Evolutionary conservation across 2,113 vertebrate genomes (phyloP).

Genomic region (Diadophis punctatus): DNA sequence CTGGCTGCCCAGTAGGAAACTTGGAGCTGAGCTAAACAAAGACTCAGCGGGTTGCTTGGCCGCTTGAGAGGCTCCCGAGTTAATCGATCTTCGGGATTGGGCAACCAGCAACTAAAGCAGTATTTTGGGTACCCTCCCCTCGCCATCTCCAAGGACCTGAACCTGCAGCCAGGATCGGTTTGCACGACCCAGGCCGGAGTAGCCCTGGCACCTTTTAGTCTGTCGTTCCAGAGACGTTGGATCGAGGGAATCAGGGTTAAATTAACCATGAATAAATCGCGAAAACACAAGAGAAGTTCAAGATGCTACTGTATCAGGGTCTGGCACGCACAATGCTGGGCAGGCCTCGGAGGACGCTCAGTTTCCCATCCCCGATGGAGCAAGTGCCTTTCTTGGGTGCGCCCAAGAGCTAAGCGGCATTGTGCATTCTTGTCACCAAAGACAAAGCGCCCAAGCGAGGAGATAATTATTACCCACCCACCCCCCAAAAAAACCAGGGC

Average conservation of each 20-base stretch:
- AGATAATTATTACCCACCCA: not conserved
- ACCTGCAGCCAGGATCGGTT: not conserved
- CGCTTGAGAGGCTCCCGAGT: not conserved
- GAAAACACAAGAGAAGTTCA: not conserved
- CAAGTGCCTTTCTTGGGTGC: not conserved
- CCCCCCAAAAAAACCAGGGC: too few relatives aligned
- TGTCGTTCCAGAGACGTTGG: not conserved
- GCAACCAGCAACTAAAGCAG: too few relatives aligned
- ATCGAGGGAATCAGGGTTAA: not conserved
- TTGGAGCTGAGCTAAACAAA: slow-evolving; percentile 13
- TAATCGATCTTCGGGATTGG: not conserved
- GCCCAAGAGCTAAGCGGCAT: not conserved
- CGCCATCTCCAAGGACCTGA: not conserved
- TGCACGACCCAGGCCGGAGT: not conserved
- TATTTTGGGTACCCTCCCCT: not conserved
- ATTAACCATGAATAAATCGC: not conserved
- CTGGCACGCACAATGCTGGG: not conserved
- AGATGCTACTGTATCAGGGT: not conserved
- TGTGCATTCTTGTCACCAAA: not conserved
- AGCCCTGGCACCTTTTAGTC: not conserved
- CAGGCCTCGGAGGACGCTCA: not conserved
- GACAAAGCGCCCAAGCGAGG: not conserved
- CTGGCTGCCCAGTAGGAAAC: not conserved
- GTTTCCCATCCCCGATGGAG: not conserved
- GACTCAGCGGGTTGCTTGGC: not conserved